These are phyloP conservation scores for Drosophila mimetica DNA, from an alignment of 2,888 invertebrate species.

Conservation along the genomic window DNA sequence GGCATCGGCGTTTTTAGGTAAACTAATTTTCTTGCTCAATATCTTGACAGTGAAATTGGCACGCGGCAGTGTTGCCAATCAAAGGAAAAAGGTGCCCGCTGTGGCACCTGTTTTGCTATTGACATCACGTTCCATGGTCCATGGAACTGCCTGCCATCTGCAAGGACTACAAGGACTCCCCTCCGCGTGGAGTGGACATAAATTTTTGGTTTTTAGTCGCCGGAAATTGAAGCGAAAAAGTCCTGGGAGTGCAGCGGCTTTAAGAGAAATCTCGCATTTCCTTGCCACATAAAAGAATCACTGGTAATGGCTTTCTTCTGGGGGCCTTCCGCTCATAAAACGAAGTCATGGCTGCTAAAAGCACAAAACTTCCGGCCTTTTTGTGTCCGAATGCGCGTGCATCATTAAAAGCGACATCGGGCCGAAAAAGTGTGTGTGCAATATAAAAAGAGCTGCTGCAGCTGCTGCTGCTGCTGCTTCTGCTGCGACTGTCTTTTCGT, in stretches of 20 bases:
- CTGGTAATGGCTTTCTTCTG: slow-evolving; percentile 40
- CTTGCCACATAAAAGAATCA: slow-evolving; percentile 69
- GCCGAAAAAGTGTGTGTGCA: slow-evolving; percentile 45
- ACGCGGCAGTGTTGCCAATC: slow-evolving; percentile 74
- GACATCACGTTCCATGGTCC: slow-evolving; percentile 68
- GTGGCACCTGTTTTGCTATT: slow-evolving; percentile 71
- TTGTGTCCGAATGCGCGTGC: slow-evolving; percentile 55
- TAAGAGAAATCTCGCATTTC: slow-evolving; percentile 68
- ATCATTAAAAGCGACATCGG: slow-evolving; percentile 71
- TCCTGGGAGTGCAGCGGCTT: slow-evolving; percentile 31
- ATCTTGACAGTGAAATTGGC: slow-evolving; percentile 83
- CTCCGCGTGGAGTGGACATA: slow-evolving; percentile 61
- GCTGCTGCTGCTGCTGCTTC: slow-evolving; percentile 60
- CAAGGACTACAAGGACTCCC: slow-evolving; percentile 11
- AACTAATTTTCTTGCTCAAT: slow-evolving; percentile 83
- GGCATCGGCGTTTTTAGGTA: slow-evolving; percentile 71
- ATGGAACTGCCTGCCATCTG: slow-evolving; percentile 25
- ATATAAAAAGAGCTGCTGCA: slow-evolving; percentile 62
- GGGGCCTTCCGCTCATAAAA: slow-evolving; percentile 44
- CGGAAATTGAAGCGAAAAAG: slow-evolving; percentile 71
- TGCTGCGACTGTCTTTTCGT: slow-evolving; percentile 52
- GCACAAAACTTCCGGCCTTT: slow-evolving; percentile 77
- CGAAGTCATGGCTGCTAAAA: slow-evolving; percentile 71
- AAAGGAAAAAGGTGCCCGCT: slow-evolving; percentile 47
- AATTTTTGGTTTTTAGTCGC: slow-evolving; percentile 67